Base-by-base conservation (phyloP, 2,797 vertebrate species). In the Pangasius krempfi region DNA sequence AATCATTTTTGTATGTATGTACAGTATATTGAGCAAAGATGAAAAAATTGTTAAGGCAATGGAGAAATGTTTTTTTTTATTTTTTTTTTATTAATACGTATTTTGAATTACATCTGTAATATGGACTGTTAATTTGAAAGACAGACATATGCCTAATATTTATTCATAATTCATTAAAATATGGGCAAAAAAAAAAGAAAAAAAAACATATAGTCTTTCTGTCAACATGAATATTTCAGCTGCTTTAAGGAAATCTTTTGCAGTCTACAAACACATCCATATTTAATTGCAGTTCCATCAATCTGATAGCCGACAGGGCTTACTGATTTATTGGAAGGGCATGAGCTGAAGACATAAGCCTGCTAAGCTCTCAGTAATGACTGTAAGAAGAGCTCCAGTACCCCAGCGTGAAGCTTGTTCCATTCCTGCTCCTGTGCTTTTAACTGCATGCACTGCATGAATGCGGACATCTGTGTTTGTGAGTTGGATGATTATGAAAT, bases 361-460 rank as follows among this genome's bases (percentile, higher is more conserved):
- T 85, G 78, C 68, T 64, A 64, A 27, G 60, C 52, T 72, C 52
- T 76, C 64, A 56, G 47, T 86, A 66, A 84, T 79, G 82, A 81
- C 44, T n/a, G 54, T 68, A 90, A 82, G 30, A 75, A 54, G 73
- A n/a, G 40, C 54, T 68, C 1, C 12, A 40, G 84, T 83, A 84
- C 87, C 86, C 72, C 79, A 58, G 80, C 85, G 87, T 90, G 87
- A 80, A n/a, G 37, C 75, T 79, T 85, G 73, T 87, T 89, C 84
- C 44, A 22, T 66, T 86, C n/a, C 52, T 73, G 83, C 72, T 75
- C 68, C 5, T 13, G 50, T 84, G 84, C 86, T 33, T 90, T 30
- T 73, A 68, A 73, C 25, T 80, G 88, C 58, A 86, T 86, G 92
- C 64, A 6, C 86, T 73, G 20, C 85, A 88, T 91, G 87, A 87